Conservation (phyloP, 2,797 vertebrate genomes). For the Siniperca undulata region DNA sequence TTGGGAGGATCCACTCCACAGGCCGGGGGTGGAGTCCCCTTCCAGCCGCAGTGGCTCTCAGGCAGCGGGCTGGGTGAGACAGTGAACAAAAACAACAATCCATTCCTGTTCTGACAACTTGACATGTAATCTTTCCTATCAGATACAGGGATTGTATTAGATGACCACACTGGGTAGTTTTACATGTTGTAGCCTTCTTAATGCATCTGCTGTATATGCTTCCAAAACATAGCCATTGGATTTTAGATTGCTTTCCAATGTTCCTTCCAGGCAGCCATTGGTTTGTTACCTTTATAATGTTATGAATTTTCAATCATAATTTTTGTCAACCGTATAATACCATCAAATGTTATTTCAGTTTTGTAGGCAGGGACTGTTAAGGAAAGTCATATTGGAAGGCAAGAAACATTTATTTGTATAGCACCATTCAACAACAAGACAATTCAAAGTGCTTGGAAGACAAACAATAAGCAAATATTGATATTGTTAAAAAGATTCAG, state of each 20-base stretch:
- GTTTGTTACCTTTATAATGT: neutral
- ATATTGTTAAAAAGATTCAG: neutral
- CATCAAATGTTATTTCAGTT: neutral
- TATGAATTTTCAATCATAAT: too few relatives aligned
- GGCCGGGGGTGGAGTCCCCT: slow-evolving; percentile 5
- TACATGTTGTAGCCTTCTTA: slow-evolving; percentile 6
- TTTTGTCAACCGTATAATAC: neutral
- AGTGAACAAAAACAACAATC: slow-evolving; percentile 49
- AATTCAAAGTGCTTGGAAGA: neutral
- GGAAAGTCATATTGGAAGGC: neutral
- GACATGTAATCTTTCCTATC: neutral
- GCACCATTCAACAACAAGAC: neutral
- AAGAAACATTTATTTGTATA: neutral
- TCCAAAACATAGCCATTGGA: neutral
- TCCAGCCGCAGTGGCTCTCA: slow-evolving; percentile 19
- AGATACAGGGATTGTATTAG: neutral
- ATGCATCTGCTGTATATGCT: neutral
- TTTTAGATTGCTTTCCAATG: neutral
- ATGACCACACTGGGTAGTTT: neutral
- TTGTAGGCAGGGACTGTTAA: neutral
- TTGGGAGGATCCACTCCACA: slow-evolving; percentile 23
- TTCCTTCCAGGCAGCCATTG: neutral
- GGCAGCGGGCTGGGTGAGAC: slow-evolving; percentile 18
- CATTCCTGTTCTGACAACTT: slow-evolving; percentile 66
- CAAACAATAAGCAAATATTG: neutral